Conservation (phyloP, 2,888 invertebrate genomes). For the Esperia sulphurella region DNA sequence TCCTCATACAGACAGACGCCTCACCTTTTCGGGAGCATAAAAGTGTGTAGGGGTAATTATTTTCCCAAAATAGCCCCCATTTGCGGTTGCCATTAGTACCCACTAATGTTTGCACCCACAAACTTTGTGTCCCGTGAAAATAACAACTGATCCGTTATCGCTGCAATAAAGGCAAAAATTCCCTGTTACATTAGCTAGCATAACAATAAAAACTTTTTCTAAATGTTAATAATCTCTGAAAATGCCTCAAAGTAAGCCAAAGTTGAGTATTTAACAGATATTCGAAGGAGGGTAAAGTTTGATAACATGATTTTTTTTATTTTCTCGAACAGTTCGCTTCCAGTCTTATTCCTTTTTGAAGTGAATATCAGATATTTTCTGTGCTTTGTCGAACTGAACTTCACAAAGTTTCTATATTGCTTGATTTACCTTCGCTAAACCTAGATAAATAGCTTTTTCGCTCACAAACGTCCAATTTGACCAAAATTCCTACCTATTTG, state of each 20-base stretch:
- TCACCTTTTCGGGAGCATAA: slow-evolving; percentile 19
- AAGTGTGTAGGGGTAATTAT: slow-evolving; percentile 48
- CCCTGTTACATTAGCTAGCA: slow-evolving; percentile 19
- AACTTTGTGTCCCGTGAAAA: slow-evolving; percentile 50
- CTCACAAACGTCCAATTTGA: too few species aligned
- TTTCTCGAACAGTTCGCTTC: too few species aligned
- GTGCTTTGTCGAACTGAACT: too few species aligned
- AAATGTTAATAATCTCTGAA: slow-evolving; percentile 22
- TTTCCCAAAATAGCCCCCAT: slow-evolving; percentile 29
- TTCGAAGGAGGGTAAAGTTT: slow-evolving; percentile 3
- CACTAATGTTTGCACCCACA: slow-evolving; percentile 44
- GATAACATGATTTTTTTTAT: background rate
- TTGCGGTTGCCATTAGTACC: slow-evolving; percentile 41
- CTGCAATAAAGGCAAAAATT: slow-evolving; percentile 40
- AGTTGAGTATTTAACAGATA: slow-evolving; percentile 2
- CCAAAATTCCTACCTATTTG: too few species aligned
- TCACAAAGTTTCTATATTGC: too few species aligned
- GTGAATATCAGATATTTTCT: too few species aligned
- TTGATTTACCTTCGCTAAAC: too few species aligned
- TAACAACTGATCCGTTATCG: slow-evolving; percentile 52
- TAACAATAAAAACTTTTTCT: slow-evolving; percentile 31
- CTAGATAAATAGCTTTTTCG: too few species aligned
- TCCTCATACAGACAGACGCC: background rate
- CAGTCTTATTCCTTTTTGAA: too few species aligned
- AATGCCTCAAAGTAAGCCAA: background rate